Conservation (phyloP, 2,113 vertebrate species). For the Ascaphus truei region DNA sequence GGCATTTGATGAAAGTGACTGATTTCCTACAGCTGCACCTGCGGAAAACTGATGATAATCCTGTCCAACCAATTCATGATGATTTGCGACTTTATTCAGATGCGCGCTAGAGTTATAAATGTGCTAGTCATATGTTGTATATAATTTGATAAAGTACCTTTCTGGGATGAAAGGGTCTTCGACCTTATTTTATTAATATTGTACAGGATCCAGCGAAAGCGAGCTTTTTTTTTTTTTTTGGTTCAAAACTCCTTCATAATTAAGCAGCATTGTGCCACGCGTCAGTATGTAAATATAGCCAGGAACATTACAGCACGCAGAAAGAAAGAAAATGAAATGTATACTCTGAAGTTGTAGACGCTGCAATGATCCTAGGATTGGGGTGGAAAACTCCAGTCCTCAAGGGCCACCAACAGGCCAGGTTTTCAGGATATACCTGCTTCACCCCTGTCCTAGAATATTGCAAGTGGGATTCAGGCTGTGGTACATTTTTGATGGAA, state of each 20-base stretch:
- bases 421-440: too few species aligned
- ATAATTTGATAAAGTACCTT: conserved; percentile 69
- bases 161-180: conserved; percentile 63
- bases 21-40: conserved; percentile 83
- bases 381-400: too few species aligned
- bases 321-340: background rate
- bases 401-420: too few species aligned
- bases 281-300: background rate
- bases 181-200: conserved; percentile 65
- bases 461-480: too few species aligned
- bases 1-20: conserved; percentile 87
- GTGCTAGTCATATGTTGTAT: conserved; percentile 78
- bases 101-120: conserved; percentile 78
- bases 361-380: background rate
- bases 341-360: background rate
- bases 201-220: conserved; percentile 38
- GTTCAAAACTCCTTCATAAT: conserved; percentile 16
- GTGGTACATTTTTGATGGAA: too few species aligned
- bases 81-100: conserved; percentile 77
- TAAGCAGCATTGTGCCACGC: conserved; percentile 9
- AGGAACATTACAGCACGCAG: background rate
- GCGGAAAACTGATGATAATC: conserved; percentile 89
- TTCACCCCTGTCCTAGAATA: too few species aligned
- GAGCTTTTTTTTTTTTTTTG: too few species aligned
- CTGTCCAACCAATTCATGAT: conserved; percentile 89